Evolutionary conservation across 2,888 invertebrate species (phyloP), one percentile per base, ranked within the genome.

Genomic region (Apoda limacodes): DNA sequence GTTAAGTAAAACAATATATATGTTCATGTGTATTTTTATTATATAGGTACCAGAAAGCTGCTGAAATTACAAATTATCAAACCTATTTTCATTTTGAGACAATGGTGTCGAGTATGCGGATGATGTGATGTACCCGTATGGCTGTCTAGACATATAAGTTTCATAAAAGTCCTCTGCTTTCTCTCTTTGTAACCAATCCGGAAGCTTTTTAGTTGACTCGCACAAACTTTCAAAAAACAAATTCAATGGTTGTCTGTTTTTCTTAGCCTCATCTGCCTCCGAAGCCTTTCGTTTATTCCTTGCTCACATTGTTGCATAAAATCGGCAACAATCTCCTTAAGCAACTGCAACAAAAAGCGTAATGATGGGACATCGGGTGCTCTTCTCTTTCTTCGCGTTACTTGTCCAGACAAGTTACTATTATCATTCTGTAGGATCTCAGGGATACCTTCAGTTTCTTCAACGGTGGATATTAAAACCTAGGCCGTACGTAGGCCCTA

Each of bases 191-290:
- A 39, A 28, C 32, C 37, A 39, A 39, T 39, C 39, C 25, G 42
- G 39, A 34, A 42, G 32, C 32, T 34, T 38, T 34, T 36, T 36
- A 32, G 36, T 32, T 37, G 42, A 38, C 35, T 44, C 44, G 39
- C 43, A 41, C 45, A 48, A 45, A 42, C 45, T 48, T 32, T 45
- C 42, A 41, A 43, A 46, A 46, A 44, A 43, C 13, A 41, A 42
- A 40, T 44, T 42, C 34, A 45, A 41, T 29, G 47, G 41, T 41
- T 45, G 43, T 40, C 24, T 40, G 25, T 38, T 22, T 37, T 39
- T 42, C 35, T 41, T 35, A 29, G 36, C 35, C 35, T 43, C 41
- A 40, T 39, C 36, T 25, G 40, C 38, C 36, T 40, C 34, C 28
- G 37, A 36, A 40, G 34, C 37, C 20, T 40, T 37, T 28, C 33